Base-by-base conservation (phyloP, 23 tunicate species). In the Pegea sp. region DNA sequence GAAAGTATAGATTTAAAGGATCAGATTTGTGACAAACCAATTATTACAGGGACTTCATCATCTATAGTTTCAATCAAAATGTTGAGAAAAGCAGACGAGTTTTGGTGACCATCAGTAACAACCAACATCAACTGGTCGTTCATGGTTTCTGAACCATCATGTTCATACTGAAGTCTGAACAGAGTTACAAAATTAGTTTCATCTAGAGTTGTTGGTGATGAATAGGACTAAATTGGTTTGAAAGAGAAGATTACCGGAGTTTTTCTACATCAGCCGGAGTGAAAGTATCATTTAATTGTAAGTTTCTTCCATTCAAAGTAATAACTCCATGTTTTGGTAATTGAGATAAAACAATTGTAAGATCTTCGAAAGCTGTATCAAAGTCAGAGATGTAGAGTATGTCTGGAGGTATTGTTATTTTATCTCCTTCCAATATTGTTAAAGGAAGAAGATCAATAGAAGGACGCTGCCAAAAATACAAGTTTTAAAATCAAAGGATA, bases 61-160 rank as follows among this genome's bases (percentile, higher is more conserved):
- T 84, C 95, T 16, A 84, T 58, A 18, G 84, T 72, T 52, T 61
- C 44, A 24, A 74, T 74, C 0, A 29, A 52, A 13, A 84, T 50
- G 3, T 25, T 20, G 54, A 64, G 34, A 27, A 57, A 20, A 30
- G 68, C 65, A 18, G 86, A 31, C 21, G 68, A 44, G 33, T 68
- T 84, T 52, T 84, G 95, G 11, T 49, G 49, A 44, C 95, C 76
- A 64, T 84, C 95, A 24, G 51, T 66, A 24, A 78, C 95, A 16
- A 67, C 56, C 18, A 73, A 44, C 50, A 64, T 53, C 22, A 73
- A 62, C 24, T 27, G 33, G 34, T 84, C 95, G 16, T 0, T 19
- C 30, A 50, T 66, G 16, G 42, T 42, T 42, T 84, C 95, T 1
- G 61, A 57, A 2, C 95, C 95, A 68, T 84, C 68, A 52, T 84